These are phyloP conservation scores for Ficedula albicollis DNA, from an alignment of 2,797 vertebrate genomes.

Conservation along the genomic window DNA sequence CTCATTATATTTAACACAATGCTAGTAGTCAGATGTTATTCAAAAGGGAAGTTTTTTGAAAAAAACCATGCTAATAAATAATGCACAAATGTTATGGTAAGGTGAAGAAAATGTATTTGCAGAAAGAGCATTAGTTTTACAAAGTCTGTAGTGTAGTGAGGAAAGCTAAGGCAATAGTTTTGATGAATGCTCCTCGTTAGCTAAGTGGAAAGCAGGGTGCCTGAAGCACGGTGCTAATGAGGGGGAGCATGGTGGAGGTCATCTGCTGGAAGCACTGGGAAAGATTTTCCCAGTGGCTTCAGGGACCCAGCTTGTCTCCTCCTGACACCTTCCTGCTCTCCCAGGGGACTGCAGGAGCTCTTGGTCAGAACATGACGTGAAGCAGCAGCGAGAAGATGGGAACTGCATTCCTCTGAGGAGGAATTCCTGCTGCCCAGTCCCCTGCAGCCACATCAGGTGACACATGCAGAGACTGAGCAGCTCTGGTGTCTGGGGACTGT, in stretches of 20 bases:
- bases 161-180: background rate
- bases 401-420: accelerated
- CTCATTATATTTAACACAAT: background rate
- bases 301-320: background rate
- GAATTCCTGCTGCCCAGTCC: background rate
- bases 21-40: background rate
- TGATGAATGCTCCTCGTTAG: constrained; percentile 1
- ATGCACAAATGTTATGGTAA: background rate
- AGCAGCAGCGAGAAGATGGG: accelerated
- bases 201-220: background rate
- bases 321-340: background rate
- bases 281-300: background rate
- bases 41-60: background rate
- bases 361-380: accelerated
- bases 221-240: background rate
- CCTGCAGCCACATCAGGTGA: background rate
- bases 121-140: background rate
- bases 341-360: background rate
- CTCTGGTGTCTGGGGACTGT: background rate
- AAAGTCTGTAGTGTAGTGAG: background rate
- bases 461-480: background rate
- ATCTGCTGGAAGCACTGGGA: background rate
- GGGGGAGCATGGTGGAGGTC: background rate
- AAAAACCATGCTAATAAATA: constrained; percentile 1
- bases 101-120: constrained; percentile 16